These are phyloP conservation scores for Thunnus maccoyii DNA, from an alignment of 2,113 vertebrate genomes.

Conservation along the genomic window DNA sequence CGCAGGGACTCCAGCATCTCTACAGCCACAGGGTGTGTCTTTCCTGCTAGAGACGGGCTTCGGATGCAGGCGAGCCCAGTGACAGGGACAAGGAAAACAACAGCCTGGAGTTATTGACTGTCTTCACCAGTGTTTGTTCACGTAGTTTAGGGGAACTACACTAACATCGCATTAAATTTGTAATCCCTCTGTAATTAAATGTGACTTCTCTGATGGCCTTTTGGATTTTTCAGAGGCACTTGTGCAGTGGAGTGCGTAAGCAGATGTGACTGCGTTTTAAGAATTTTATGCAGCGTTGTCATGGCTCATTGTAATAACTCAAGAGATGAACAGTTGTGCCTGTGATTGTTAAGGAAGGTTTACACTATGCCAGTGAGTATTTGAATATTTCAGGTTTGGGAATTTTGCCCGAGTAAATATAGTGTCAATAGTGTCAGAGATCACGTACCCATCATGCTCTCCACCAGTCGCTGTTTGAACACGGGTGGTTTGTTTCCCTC, in stretches of 20 bases:
- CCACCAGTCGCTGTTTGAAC: slow-evolving; percentile 15
- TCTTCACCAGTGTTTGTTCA: slow-evolving; percentile 50
- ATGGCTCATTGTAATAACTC: slow-evolving; percentile 33
- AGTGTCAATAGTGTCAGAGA: slow-evolving; percentile 17
- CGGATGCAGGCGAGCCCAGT: slow-evolving; percentile 22
- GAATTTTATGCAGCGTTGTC: slow-evolving; percentile 60
- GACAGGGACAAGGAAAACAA: slow-evolving; percentile 28
- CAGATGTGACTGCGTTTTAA: slow-evolving; percentile 67
- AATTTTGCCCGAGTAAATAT: background rate
- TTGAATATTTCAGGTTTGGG: slow-evolving; percentile 42
- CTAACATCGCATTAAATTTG: slow-evolving; percentile 42
- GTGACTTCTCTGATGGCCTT: slow-evolving; percentile 66
- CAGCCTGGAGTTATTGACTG: slow-evolving; percentile 47
- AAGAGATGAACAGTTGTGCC: slow-evolving; percentile 37
- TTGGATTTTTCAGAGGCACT: slow-evolving; percentile 45
- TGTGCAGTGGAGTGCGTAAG: slow-evolving; percentile 46
- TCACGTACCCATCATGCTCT: slow-evolving; percentile 20
- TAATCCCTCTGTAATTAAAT: slow-evolving; percentile 65
- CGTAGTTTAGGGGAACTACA: slow-evolving; percentile 23
- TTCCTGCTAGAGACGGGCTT: slow-evolving; percentile 25
- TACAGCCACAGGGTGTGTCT: slow-evolving; percentile 40
- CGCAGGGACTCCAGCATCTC: slow-evolving; percentile 18
- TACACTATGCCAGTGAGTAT: slow-evolving; percentile 7
- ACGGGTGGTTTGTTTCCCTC: slow-evolving; percentile 53
- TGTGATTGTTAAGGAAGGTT: slow-evolving; percentile 25